Conservation (phyloP, 2,797 vertebrate genomes). For the Danionella dracula region DNA sequence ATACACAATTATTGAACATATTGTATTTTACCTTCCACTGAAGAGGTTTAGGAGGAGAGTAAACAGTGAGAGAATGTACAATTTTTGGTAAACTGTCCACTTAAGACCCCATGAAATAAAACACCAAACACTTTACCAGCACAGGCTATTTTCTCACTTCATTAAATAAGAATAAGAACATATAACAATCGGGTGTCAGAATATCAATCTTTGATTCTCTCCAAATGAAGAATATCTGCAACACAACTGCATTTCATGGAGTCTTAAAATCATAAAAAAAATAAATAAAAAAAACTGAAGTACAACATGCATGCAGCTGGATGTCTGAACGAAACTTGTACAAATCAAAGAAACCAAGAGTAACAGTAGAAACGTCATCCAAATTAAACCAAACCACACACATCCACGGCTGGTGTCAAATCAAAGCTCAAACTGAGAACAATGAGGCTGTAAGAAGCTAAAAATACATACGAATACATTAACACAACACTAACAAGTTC, state of each 20-base stretch:
- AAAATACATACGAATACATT: neutral
- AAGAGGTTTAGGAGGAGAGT: too few relatives aligned
- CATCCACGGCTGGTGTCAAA: conserved; percentile 27
- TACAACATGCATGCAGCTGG: conserved; percentile 32
- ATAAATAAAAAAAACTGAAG: conserved; percentile 2
- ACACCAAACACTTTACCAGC: too few relatives aligned
- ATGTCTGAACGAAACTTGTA: conserved; percentile 10
- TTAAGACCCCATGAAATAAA: too few relatives aligned
- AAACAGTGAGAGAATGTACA: too few relatives aligned
- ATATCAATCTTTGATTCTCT: too few relatives aligned
- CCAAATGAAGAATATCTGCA: too few relatives aligned
- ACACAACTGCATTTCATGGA: conserved; percentile 11
- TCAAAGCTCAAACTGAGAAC: conserved; percentile 16
- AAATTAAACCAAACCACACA: conserved; percentile 3
- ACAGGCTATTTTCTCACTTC: too few relatives aligned
- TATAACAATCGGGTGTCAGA: too few relatives aligned
- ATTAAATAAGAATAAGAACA: too few relatives aligned
- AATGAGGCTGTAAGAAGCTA: conserved; percentile 14
- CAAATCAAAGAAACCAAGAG: conserved; percentile 5
- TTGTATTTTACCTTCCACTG: too few relatives aligned
- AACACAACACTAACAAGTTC: conserved; percentile 21
- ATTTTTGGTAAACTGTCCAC: too few relatives aligned
- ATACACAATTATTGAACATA: neutral
- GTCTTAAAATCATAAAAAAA: conserved; percentile 18
- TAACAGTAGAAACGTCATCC: conserved; percentile 12